A percentile compares a stretch with the other conserved stretches of the same genome.
phyloP scores from a whole-genome alignment of 2,888 invertebrate species.

The Lasioglossum lativentre region DNA sequence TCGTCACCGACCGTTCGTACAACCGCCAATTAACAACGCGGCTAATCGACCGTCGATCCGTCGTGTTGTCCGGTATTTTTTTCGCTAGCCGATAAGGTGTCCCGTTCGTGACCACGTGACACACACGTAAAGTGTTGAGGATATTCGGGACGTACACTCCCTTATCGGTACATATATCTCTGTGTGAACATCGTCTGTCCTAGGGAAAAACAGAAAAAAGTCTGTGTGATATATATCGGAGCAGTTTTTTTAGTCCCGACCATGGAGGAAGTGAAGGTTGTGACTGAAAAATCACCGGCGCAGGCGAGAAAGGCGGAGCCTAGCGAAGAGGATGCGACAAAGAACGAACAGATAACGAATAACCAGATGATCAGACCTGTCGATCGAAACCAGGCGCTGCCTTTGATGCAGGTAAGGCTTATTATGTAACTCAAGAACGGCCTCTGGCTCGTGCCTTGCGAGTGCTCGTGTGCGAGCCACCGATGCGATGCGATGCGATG shows the following conservation, averaged over 20 bases:
- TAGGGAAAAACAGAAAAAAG: no score
- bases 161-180: no score
- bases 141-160: no score
- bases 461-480: slow-evolving; percentile 26
- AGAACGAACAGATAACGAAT: slow-evolving; percentile 21
- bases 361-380: slow-evolving; percentile 36
- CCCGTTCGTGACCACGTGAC: neutral
- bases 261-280: slow-evolving; percentile 51
- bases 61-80: no score
- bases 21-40: neutral
- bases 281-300: slow-evolving; percentile 18
- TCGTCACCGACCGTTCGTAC: neutral
- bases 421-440: slow-evolving; percentile 64
- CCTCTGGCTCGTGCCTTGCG: neutral
- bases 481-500: no score
- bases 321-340: neutral
- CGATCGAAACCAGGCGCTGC: slow-evolving; percentile 61
- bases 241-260: no score
- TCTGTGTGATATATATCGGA: no score
- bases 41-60: slow-evolving; percentile 8
- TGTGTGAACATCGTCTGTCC: no score
- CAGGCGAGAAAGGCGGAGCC: slow-evolving; percentile 29
- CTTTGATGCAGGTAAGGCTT: slow-evolving; percentile 77
- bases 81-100: no score
- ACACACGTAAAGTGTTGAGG: neutral